Evolutionary conservation across 35 echinoderm and acorn worm genomes (phyloP), one percentile per base, ranked within the genome.

Genomic region (Ophiothrix spiculata): DNA sequence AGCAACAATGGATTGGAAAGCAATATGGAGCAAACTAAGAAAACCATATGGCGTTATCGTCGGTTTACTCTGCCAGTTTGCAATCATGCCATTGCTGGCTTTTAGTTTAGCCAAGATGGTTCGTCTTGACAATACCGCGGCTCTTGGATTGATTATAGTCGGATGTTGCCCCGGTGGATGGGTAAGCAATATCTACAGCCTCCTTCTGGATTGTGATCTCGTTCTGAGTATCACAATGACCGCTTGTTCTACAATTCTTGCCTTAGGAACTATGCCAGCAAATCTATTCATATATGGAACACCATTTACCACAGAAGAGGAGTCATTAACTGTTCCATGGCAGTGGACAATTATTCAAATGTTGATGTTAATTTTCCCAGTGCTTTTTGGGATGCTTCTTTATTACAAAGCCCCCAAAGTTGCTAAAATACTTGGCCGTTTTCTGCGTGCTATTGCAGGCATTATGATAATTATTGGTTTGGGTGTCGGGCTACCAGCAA

Each of bases 141-240:
- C 89, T 19, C 13, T 91, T 19, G 89, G 89, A 14, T 36, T 91
- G 46, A 38, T 91, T 10, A 35, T 91, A 15, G 34, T 80, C 21
- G 89, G 89, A 8, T 91, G 82, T 39, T 80, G 76, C 33, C 89
- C 89, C 29, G 83, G 89, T 46, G 89, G 89, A n/a, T 76, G 83
- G 56, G 39, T 81, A 8, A 91, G 89, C 40, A 91, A 91, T 32
- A 75, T 86, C 28, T 85, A 86, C 11, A 40, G 82, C 36, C 13
- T 91, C 0, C 77, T 91, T 2, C 56, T 91, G 3, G 83, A 91
- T 56, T 75, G 49, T 56, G 89, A 91, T 37, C 74, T 80, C 8
- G 45, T 73, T 38, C 83, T 91, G 0, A 91, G 89, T 29, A 23
- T 91, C 25, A 91, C 89, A 0, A 91, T 91, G 89, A 91, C 89